phyloP scores from a whole-genome alignment of 2,113 vertebrate genomes.

The Nesoenas mayeri region DNA sequence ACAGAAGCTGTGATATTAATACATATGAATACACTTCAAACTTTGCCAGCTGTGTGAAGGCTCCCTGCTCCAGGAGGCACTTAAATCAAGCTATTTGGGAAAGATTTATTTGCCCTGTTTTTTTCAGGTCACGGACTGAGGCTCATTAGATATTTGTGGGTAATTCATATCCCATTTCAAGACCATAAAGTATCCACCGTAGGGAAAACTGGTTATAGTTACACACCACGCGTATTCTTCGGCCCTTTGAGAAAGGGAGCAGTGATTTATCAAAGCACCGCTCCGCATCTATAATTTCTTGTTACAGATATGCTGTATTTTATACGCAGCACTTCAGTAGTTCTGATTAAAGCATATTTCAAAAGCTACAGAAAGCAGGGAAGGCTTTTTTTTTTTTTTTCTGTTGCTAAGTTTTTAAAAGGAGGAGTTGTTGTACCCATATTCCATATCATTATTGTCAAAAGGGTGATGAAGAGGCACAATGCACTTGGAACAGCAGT shows the following conservation, averaged over 20 bases:
- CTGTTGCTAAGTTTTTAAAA: neutral
- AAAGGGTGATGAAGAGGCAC: neutral
- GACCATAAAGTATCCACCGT: neutral
- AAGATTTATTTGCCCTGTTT: neutral
- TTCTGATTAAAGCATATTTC: neutral
- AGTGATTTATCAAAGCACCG: neutral
- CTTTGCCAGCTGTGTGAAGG: neutral
- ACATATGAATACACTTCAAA: accelerated
- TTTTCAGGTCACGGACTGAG: neutral
- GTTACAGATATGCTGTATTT: neutral
- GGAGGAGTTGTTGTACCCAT: accelerated
- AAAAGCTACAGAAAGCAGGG: neutral
- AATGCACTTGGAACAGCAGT: neutral
- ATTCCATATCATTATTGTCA: neutral
- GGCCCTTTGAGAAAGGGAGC: neutral
- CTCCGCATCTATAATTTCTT: neutral
- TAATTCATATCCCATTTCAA: neutral
- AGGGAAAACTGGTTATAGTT: neutral
- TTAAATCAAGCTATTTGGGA: neutral
- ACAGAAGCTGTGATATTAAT: neutral
- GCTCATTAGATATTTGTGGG: neutral
- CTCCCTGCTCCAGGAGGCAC: neutral
- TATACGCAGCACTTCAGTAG: accelerated
- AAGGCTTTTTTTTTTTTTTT: neutral
- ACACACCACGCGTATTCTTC: neutral